Evolutionary conservation across 2,888 invertebrate species (phyloP).

Genomic region (Eretmocerus hayati): DNA sequence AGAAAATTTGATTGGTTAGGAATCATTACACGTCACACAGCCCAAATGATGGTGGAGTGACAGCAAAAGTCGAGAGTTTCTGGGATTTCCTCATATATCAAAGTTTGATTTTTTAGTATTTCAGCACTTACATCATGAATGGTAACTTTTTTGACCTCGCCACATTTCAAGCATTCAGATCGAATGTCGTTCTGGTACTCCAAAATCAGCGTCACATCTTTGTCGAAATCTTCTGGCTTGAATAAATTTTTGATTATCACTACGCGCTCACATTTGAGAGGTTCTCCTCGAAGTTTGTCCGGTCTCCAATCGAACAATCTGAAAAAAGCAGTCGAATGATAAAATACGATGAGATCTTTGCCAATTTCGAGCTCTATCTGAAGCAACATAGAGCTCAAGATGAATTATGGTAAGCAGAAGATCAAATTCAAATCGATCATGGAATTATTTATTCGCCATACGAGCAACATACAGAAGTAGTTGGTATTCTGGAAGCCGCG

Average conservation of each 20-base stretch:
- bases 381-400: too few relatives aligned
- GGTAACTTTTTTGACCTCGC: conserved; percentile 83
- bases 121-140: conserved; percentile 73
- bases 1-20: too few relatives aligned
- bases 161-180: conserved; percentile 84
- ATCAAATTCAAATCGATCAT: too few relatives aligned
- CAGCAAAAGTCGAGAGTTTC: too few relatives aligned
- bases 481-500: too few relatives aligned
- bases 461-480: too few relatives aligned
- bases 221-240: conserved; percentile 79
- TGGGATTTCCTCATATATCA: too few relatives aligned
- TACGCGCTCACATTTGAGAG: conserved; percentile 80
- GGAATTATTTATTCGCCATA: too few relatives aligned
- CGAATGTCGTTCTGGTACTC: conserved; percentile 88
- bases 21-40: too few relatives aligned
- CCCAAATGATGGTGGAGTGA: too few relatives aligned
- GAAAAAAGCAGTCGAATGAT: conserved; percentile 23
- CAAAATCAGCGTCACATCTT: conserved; percentile 78
- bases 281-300: conserved; percentile 79
- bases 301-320: conserved; percentile 94
- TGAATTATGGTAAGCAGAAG: too few relatives aligned
- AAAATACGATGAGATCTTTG: not conserved
- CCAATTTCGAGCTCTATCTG: too few relatives aligned
- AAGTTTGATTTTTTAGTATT: conserved; percentile 4
- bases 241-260: conserved; percentile 94